Evolutionary conservation across 30 jellyfish, hydroid and myxozoan species (phyloP), one percentile per base, ranked within the genome.

Genomic region (Catostylus mosaicus): DNA sequence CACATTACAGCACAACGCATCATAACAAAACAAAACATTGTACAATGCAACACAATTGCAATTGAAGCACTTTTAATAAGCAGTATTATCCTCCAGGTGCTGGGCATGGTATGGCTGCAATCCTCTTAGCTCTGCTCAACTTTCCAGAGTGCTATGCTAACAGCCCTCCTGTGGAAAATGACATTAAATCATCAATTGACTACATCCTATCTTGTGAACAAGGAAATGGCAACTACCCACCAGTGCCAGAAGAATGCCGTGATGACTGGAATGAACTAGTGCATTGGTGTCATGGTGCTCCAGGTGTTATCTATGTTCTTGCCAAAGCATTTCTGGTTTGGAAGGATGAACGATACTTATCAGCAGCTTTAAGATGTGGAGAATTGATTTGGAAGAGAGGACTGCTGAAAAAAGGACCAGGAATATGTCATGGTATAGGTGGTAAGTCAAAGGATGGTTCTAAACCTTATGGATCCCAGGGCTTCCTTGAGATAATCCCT

Each of bases 221-320:
- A 64, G 70, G 52, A 1, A 59, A 88, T 71, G 96, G 97, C 2
- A 88, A 94, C 77, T 94, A 88, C 84, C 99, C 99, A 19, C 97
- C 97, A 6, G 82, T 83, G 18, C 69, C 99, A 30, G 95, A 84
- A 18, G 99, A 94, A 50, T 71, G 69, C 26, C 88, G 99, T 11
- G 99, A 88, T 83, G 97, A 94, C 76, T 88, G 97, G 97, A 88
- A 94, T 62, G 97, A 88, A 80, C 82, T 94, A 29, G 88, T 94
- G 26, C 99, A 94, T 63, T 94, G 99, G 99, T 94, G 99, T 83
- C 99, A 94, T 78, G 99, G 99, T 61, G 99, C 97, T 23, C 84
- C 99, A 0, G 99, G 99, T 14, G 95, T 88, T 24, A 73, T 83
- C 43, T 87, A 94, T 69, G 65, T 88, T 19, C 59, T 94, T 22